Evolutionary conservation across 2,113 vertebrate genomes (phyloP).

Genomic region (Pseudopodoces humilis): DNA sequence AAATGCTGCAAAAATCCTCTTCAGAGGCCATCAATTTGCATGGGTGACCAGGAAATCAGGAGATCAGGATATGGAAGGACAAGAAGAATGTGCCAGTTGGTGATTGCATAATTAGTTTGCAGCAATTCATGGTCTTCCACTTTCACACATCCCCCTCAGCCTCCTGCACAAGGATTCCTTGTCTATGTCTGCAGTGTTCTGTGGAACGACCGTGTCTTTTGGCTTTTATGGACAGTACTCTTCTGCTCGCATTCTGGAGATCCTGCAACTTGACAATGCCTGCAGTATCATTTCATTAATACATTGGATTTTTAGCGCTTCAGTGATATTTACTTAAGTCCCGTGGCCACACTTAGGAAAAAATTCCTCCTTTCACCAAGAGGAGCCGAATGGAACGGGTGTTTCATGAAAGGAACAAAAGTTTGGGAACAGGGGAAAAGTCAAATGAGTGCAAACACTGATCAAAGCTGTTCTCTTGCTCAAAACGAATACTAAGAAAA

Average conservation of each 20-base stretch:
- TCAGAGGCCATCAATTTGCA: neutral
- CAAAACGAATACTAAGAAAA: slow-evolving; percentile 49
- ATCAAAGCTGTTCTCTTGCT: slow-evolving; percentile 40
- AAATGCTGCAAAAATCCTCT: neutral
- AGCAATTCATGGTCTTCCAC: neutral
- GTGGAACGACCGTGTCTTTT: rapidly evolving
- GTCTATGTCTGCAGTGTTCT: neutral
- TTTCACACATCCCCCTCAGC: neutral
- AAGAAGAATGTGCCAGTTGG: neutral
- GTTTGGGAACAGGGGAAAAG: slow-evolving; percentile 48
- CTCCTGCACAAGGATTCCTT: neutral
- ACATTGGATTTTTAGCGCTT: neutral
- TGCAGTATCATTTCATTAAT: neutral
- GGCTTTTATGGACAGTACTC: neutral
- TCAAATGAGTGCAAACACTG: slow-evolving; percentile 37
- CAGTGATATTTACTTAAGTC: neutral
- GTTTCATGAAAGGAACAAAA: slow-evolving; percentile 29
- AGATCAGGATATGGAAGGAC: neutral
- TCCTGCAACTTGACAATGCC: neutral
- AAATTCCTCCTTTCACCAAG: neutral
- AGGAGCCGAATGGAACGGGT: neutral
- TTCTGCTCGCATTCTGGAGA: neutral
- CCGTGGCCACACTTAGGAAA: neutral
- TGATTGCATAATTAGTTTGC: neutral
- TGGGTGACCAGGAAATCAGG: neutral